A percentile compares a stretch with the other conserved stretches of the same genome.
These are phyloP conservation scores for Menidia menidia DNA, from an alignment of 2,797 vertebrate species.

Conservation along the genomic window DNA sequence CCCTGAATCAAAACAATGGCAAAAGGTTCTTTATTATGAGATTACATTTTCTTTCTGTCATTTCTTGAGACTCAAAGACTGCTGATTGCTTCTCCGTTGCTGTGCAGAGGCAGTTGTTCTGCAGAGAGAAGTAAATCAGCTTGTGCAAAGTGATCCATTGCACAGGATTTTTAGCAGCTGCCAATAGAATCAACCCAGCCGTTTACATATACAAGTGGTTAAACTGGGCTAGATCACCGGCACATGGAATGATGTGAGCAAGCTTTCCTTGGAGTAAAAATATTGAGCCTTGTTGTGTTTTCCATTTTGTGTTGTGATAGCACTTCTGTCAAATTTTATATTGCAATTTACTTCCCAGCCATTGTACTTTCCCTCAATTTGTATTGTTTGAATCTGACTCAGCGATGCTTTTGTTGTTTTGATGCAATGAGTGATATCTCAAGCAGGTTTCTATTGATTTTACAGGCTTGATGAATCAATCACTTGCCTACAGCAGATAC, in stretches of 20 bases:
- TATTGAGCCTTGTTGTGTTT: not conserved
- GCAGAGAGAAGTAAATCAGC: constrained; percentile 31
- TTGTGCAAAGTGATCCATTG: constrained; percentile 29
- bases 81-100: not conserved
- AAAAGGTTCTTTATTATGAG: not conserved
- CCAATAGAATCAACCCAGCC: constrained; percentile 28
- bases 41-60: not conserved
- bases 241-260: not conserved
- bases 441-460: constrained; percentile 68
- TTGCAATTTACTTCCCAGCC: not conserved
- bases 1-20: constrained; percentile 14
- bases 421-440: constrained; percentile 53
- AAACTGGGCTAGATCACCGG: constrained; percentile 1
- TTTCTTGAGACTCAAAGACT: not conserved
- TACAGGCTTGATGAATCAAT: constrained; percentile 70
- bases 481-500: constrained; percentile 58
- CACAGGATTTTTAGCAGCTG: constrained; percentile 25
- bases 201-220: constrained; percentile 16
- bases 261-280: constrained; percentile 14
- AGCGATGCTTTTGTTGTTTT: constrained; percentile 43
- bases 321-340: constrained; percentile 3
- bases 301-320: constrained; percentile 5
- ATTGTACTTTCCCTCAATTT: constrained; percentile 30
- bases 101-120: constrained; percentile 4
- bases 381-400: constrained; percentile 28